Base-by-base conservation (phyloP, 2,113 vertebrate genomes). In the Ophthalmolycus amberensis region DNA sequence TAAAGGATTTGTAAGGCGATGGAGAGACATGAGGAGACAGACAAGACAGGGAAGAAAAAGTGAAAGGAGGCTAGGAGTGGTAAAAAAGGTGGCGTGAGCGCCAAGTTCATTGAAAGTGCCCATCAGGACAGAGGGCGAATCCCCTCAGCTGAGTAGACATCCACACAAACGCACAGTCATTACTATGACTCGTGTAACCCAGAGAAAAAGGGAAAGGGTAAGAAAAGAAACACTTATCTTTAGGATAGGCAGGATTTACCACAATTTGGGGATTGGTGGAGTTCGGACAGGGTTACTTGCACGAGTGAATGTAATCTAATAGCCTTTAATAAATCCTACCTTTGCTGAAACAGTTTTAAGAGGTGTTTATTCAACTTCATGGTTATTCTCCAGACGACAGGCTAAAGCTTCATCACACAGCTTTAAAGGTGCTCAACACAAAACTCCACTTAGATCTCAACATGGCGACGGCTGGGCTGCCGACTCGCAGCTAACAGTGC, bases 101-200 rank as follows among this genome's bases (percentile, higher is more conserved):
- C 94, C 94, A 91, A 93, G 90, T 87, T 94, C 91, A 94, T 88
- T 93, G 88, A 92, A 82, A 80, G 83, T 80, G 87, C 75, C 75
- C 67, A 34, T 34, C 34, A 54, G 85, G 90, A 93, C 86, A 88
- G 89, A 89, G 66, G 67, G 63, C 77, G 88, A 91, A 90, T 91
- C 88, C 82, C 89, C 77, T 89, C 78, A 90, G 85, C 88, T 88
- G 77, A 70, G 70, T 60, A 77, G 73, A 66, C 64, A 34, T 40
- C 18, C 68, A 74, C 82, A 86, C 63, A 78, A 59, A 72, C 42
- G 15, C 74, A 83, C 48, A 77, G 52, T 71, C 68, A 78, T 74
- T 85, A 86, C 76, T 70, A 50, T 75, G 63, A 78, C n/a, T 69
- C 2, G 20, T 52, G 68, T 44, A 63, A 79, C 79, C 29, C 37